Conservation (phyloP, 2,888 invertebrate species). For the Melanchra persicariae region DNA sequence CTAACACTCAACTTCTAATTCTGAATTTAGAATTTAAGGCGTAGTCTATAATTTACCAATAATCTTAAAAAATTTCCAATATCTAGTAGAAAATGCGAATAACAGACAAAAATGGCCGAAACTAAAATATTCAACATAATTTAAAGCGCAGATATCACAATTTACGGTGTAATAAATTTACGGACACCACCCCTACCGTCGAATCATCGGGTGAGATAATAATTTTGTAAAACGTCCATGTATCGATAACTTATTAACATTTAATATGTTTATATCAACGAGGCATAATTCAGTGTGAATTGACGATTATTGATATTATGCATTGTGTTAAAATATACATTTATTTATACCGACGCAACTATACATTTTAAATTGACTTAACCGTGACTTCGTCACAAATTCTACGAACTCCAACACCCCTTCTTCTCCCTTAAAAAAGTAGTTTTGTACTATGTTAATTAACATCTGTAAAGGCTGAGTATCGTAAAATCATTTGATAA, state of each 20-base stretch:
- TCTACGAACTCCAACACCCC: too few relatives aligned
- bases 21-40: too few relatives aligned
- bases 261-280: constrained; percentile 38
- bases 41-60: too few relatives aligned
- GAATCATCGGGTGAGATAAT: constrained; percentile 63
- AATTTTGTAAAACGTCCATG: constrained; percentile 61
- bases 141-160: constrained; percentile 53
- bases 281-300: constrained; percentile 45
- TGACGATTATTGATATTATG: constrained; percentile 26
- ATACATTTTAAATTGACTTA: too few relatives aligned
- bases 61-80: too few relatives aligned
- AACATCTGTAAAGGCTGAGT: too few relatives aligned
- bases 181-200: constrained; percentile 29
- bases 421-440: too few relatives aligned
- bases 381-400: too few relatives aligned
- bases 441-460: too few relatives aligned
- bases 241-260: constrained; percentile 63
- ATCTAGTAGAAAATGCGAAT: neutral
- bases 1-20: too few relatives aligned
- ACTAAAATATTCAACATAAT: constrained; percentile 56
- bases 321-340: neutral
- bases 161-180: constrained; percentile 63
- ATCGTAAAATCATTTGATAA: too few relatives aligned
- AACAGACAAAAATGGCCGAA: constrained; percentile 13
- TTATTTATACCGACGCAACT: neutral